Conservation (phyloP, 2,888 invertebrate genomes). For the Andrena fulva region DNA sequence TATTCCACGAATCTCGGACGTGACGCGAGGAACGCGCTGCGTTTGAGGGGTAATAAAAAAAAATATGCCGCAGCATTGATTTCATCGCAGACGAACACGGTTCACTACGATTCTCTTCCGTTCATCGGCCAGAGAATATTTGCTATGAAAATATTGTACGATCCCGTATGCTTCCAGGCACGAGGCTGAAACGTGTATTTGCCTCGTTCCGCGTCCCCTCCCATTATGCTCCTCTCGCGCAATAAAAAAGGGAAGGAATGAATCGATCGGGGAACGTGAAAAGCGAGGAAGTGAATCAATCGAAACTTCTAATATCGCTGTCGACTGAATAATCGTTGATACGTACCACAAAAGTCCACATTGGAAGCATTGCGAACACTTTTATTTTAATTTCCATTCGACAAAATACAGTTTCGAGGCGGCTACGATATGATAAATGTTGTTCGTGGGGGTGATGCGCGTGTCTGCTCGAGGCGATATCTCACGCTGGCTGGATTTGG, state of each 20-base stretch:
- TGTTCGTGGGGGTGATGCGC: neutral
- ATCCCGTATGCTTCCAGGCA: constrained; percentile 13
- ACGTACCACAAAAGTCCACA: no score
- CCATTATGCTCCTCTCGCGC: neutral
- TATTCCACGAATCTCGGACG: constrained; percentile 21
- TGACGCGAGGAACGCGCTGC: neutral
- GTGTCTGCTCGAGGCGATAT: neutral
- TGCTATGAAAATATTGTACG: constrained; percentile 41
- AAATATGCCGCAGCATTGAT: constrained; percentile 36
- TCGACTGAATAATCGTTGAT: no score
- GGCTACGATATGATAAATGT: no score
- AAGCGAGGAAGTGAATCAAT: neutral
- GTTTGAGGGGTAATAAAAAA: neutral
- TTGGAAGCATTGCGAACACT: no score
- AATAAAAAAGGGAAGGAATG: constrained; percentile 1
- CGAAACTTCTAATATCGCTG: neutral
- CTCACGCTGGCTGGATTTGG: neutral
- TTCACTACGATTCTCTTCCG: neutral
- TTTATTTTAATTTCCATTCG: neutral
- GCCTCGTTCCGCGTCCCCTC: neutral
- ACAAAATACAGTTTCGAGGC: neutral
- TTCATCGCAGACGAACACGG: constrained; percentile 12
- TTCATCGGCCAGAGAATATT: constrained; percentile 25
- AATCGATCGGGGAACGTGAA: constrained; percentile 1
- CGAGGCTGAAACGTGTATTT: constrained; percentile 13